Evolutionary conservation across 2,797 vertebrate genomes (phyloP), one percentile per base, ranked within the genome.

Genomic region (Galaxias olidus): DNA sequence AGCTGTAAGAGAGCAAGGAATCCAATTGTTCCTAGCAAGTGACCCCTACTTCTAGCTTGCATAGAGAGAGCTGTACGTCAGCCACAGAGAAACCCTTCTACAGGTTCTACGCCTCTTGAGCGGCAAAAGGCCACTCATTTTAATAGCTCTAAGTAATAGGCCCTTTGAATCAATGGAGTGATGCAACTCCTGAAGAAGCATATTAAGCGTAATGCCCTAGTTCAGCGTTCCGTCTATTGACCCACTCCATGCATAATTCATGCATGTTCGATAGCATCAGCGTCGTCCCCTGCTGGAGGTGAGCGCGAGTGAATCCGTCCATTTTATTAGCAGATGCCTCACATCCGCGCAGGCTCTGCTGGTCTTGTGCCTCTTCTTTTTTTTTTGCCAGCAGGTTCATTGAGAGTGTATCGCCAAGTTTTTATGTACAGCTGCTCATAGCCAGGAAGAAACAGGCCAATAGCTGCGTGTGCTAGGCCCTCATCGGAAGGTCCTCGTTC

Each of bases 1-100:
- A 72, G 69, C 74, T 77, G 58, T 58, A 80, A 80, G 71, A 51
- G 13, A 61, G 63, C 46, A 57, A 77, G 62, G 69, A 78, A 72
- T 74, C 71, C 65, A 63, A 65, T 65, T 66, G 65, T 69, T 65
- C 78, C 70, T 53, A 67, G 80, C 72, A 65, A 71, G 73, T 68
- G 70, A 82, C n/a, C n/a, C n/a, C n/a, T 69, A 64, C 66, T 73
- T 65, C 61, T 6, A 46, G 54, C 48, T 40, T 65, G 8, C 18
- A 54, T 54, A 12, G 17, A 12, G 64, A 68, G 68, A 74, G 51
- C 57, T 54, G 52, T n/a, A 15, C 45, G 12, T 40, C 41, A 51
- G 57, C 72, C 11, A 19, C 15, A 42, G 20, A 14, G 30, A 40
- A 56, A 40, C 8, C 15, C 20, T 56, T 42, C 11, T 41, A 30